A percentile compares a stretch with the other conserved stretches of the same genome.
These are phyloP conservation scores for Perca schrenkii DNA, from an alignment of 2,113 vertebrate species.

Conservation along the genomic window DNA sequence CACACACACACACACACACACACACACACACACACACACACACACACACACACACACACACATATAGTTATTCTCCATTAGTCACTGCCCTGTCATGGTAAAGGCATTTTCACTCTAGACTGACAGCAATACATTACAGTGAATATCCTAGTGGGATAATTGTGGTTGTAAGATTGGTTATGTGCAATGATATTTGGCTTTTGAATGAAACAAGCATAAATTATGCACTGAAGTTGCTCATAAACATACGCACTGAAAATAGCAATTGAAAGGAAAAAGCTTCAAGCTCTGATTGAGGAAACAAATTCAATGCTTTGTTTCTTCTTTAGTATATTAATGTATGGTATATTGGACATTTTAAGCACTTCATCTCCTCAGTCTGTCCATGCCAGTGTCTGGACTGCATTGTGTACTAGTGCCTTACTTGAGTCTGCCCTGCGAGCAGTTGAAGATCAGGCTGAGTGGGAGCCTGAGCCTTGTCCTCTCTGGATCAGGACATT, in stretches of 20 bases:
- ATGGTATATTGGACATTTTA: constrained; percentile 36
- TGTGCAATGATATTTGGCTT: constrained; percentile 57
- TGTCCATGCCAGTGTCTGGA: constrained; percentile 69
- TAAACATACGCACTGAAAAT: constrained; percentile 69
- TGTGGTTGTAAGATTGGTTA: constrained; percentile 35
- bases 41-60: not conserved
- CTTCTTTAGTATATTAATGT: constrained; percentile 39
- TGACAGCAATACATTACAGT: constrained; percentile 57
- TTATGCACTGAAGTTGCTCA: constrained; percentile 71
- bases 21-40: not conserved
- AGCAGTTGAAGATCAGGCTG: constrained; percentile 70
- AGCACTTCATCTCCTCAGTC: constrained; percentile 48
- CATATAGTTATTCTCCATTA: constrained; percentile 19
- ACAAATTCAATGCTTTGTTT: constrained; percentile 7
- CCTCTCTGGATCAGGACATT: constrained; percentile 73
- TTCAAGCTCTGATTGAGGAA: constrained; percentile 26
- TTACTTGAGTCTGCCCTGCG: constrained; percentile 82
- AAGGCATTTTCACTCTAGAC: constrained; percentile 43
- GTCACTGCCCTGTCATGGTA: constrained; percentile 39
- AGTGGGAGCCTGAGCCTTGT: constrained; percentile 68
- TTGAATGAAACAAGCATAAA: constrained; percentile 42
- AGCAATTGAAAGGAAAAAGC: constrained; percentile 46
- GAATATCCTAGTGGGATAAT: constrained; percentile 39
- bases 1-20: not conserved
- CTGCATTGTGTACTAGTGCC: constrained; percentile 86